Evolutionary conservation across 2,113 vertebrate species (phyloP), one percentile per base, ranked within the genome.

Genomic region (Nothocercus nigrocapillus): DNA sequence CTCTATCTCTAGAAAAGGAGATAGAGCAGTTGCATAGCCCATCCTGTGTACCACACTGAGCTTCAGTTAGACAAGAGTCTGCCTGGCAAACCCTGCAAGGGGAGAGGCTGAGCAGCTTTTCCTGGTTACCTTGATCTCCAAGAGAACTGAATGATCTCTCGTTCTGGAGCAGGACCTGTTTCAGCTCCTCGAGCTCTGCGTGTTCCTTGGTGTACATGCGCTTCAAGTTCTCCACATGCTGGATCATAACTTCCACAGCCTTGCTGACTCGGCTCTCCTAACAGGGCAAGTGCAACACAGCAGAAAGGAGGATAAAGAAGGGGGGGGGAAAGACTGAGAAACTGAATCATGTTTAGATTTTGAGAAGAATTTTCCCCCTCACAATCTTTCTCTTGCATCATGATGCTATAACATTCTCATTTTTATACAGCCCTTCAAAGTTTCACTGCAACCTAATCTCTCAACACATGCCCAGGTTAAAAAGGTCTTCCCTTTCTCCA

Each of bases 161-260:
- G 0, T 98, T 99, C 88, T 99, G 98, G 85, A 98, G 82, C 44
- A 99, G 97, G 7, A 98, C 97, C 95, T 99, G 98, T 76, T 98
- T 98, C 53, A 99, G 98, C 92, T 99, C 99, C 95, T 99, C 97
- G 22, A 99, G 98, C 80, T 99, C 99, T 0, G 98, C 96, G 0
- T 99, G 99, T 36, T 99, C 99, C 67, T 99, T 99, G 5, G 99
- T 98, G 3, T 99, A 99, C 98, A 98, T 98, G 68, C 99, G 98
- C 96, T 98, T 99, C 97, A 99, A 93, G 97, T 99, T 99, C 95
- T 99, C 99, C 67, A 99, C 99, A 0, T 99, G 99, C 87, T 99
- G 99, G 94, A 99, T 99, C 99, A 99, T 99, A 70, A 99, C 98
- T 94, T 99, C 99, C 87, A 99, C 99, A 0, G 99, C 99, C 94